phyloP scores from a whole-genome alignment of 1,140 invertebrate genomes.

The Pseudoatta argentina region DNA sequence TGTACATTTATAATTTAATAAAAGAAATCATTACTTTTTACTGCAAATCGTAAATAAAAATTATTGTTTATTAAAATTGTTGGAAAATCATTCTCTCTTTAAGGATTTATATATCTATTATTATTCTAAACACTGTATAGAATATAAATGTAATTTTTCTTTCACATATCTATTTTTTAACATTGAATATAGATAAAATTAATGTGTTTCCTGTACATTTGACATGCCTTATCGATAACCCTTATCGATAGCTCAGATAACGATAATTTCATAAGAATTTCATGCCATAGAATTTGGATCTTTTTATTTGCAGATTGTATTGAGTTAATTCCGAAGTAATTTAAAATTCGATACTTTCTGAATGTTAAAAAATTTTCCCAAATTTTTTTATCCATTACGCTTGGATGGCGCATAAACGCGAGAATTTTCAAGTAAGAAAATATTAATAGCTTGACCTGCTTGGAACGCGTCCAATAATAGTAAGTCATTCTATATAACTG shows the following conservation, averaged over 20 bases:
- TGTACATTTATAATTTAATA: background rate
- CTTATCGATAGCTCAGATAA: background rate
- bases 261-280: background rate
- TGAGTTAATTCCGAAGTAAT: background rate
- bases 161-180: background rate
- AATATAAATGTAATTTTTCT: background rate
- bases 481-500: slow-evolving; percentile 42
- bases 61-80: background rate
- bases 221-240: slow-evolving; percentile 43
- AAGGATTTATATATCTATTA: background rate
- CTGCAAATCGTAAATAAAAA: background rate
- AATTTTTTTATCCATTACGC: background rate
- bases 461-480: slow-evolving; percentile 56
- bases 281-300: background rate
- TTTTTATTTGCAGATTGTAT: background rate
- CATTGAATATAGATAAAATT: background rate
- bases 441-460: slow-evolving; percentile 58
- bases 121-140: background rate
- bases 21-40: background rate
- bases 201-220: background rate
- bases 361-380: background rate
- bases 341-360: slow-evolving; percentile 16
- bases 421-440: slow-evolving; percentile 42
- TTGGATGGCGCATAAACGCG: background rate
- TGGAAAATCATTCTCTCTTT: background rate